phyloP scores from a whole-genome alignment of 2,113 vertebrate species.

The Limanda limanda region DNA sequence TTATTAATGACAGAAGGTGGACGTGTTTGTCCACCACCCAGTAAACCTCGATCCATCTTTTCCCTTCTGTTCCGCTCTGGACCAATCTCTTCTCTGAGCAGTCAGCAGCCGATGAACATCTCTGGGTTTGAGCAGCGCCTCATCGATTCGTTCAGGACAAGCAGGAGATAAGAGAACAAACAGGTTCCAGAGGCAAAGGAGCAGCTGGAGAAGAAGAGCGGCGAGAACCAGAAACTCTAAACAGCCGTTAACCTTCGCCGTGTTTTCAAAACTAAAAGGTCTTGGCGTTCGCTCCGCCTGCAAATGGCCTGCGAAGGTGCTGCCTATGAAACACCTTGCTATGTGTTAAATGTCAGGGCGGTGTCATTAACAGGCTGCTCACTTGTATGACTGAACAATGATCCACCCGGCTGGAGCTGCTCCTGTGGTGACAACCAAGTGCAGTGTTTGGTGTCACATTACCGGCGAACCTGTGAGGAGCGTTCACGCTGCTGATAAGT shows the following conservation, averaged over 20 bases:
- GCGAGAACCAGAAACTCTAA: constrained; percentile 10
- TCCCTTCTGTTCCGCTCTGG: background rate
- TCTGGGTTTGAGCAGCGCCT: constrained; percentile 64
- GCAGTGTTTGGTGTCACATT: constrained; percentile 59
- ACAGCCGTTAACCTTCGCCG: background rate
- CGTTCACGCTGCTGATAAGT: constrained; percentile 44
- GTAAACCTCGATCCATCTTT: background rate
- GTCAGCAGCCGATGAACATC: constrained; percentile 52
- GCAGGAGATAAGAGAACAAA: constrained; percentile 70
- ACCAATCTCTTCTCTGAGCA: constrained; percentile 40
- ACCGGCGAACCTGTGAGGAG: constrained; percentile 58
- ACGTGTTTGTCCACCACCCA: background rate
- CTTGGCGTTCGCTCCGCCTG: constrained; percentile 47
- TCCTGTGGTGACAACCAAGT: constrained; percentile 31
- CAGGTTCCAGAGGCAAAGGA: constrained; percentile 37
- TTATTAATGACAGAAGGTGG: too few relatives aligned
- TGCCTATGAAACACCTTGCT: constrained; percentile 51
- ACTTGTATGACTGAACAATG: constrained; percentile 59
- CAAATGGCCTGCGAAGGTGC: constrained; percentile 24
- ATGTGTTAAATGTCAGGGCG: constrained; percentile 65
- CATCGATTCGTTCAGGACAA: constrained; percentile 71
- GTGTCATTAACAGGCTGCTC: constrained; percentile 57
- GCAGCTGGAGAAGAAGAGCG: constrained; percentile 3
- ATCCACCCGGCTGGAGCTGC: constrained; percentile 56
- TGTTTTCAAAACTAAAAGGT: constrained; percentile 47